phyloP scores from a whole-genome alignment of 2,113 vertebrate species.

The Xiphophorus hellerii region DNA sequence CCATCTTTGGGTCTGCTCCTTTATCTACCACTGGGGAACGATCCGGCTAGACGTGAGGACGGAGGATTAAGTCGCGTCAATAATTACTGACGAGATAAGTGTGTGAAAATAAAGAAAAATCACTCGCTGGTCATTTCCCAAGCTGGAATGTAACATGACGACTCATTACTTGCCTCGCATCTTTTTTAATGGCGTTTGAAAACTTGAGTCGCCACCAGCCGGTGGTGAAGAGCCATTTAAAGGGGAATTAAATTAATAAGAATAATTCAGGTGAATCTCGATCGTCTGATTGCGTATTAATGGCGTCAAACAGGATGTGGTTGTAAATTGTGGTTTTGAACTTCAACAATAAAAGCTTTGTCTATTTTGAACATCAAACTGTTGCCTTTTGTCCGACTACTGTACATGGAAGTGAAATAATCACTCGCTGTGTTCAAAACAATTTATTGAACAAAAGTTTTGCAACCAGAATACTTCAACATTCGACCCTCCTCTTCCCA shows the following conservation, averaged over 20 bases:
- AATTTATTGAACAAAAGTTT: slow-evolving; percentile 41
- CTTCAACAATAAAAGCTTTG: slow-evolving; percentile 45
- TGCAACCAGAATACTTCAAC: slow-evolving; percentile 20
- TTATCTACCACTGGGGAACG: neutral
- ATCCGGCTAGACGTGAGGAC: neutral
- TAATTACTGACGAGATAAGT: neutral
- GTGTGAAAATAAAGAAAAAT: neutral
- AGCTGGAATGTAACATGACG: neutral
- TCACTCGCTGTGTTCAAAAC: neutral
- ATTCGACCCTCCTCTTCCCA: slow-evolving; percentile 2
- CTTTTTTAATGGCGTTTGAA: neutral
- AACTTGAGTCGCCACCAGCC: neutral
- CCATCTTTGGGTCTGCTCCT: slow-evolving; percentile 5
- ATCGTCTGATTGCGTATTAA: slow-evolving; percentile 12
- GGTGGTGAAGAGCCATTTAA: neutral
- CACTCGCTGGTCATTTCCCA: neutral
- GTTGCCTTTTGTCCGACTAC: slow-evolving; percentile 8
- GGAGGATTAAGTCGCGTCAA: too few relatives aligned
- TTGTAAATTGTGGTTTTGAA: slow-evolving; percentile 43
- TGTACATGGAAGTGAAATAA: neutral
- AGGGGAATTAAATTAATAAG: neutral
- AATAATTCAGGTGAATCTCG: slow-evolving; percentile 11
- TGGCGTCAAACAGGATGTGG: slow-evolving; percentile 37
- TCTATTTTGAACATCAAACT: slow-evolving; percentile 58
- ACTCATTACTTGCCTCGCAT: neutral